Base-by-base conservation (phyloP, 2,797 vertebrate genomes). In the Argyrosomus regius region DNA sequence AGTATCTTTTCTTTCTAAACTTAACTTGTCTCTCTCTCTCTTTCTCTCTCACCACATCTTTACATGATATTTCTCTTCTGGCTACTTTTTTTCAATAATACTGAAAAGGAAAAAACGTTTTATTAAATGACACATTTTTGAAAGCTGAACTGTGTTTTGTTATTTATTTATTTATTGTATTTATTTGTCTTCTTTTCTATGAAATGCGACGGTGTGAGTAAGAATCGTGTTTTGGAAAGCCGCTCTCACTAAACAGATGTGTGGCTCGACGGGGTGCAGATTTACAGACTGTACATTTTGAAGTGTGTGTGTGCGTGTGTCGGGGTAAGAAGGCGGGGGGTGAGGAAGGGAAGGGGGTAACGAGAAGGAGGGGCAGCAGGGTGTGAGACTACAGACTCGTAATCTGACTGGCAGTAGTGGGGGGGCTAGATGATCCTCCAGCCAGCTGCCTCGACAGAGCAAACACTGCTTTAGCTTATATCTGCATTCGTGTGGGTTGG, bases 101-200 rank as follows among this genome's bases (percentile, higher is more conserved):
- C 86, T 75, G 56, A 75, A 91, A 87, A 84, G 61, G 53, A 66
- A 57, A 74, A 82, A 52, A 85, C 79, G 60, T 93, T 95, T 95
- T 93, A 96, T 95, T 95, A 95, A 96, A 96, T 76, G 6, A 91
- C 76, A 87, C 80, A 74, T 93, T 94, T 94, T 93, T 71, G 63
- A 91, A 89, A 88, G 41, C 74, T 58, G 39, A 85, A 49, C 63
- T 22, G 57, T 66, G 50, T 73, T 66, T 13, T 39, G 35, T 9
- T 39, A 10, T 50, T 71, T 80, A 6, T 76, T 68, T 72, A 20
- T 54, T 3, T n/a, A 72, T 56, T 16, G 20, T 6, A 22, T 24
- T 54, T 49, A 8, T 57, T 31, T 52, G 10, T n/a, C 18, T 58
- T 4, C 14, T 70, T 54, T 20, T 3, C 28, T 48, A 22, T 63